These are phyloP conservation scores for Eretmochelys imbricata DNA, from an alignment of 2,113 vertebrate genomes.

Conservation along the genomic window DNA sequence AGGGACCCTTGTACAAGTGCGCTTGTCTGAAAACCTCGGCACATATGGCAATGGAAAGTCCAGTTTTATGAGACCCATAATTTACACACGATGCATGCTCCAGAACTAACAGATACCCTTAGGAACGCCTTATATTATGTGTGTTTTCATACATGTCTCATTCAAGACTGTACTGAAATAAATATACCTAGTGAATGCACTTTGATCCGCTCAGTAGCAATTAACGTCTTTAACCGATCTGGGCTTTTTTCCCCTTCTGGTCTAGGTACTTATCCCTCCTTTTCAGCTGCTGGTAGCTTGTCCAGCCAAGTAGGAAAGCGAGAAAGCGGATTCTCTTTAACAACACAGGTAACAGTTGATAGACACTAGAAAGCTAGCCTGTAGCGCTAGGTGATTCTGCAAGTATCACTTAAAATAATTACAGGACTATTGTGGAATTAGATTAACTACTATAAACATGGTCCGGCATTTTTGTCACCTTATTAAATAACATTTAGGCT, in stretches of 20 bases:
- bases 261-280: conserved; percentile 29
- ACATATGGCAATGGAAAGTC: not conserved
- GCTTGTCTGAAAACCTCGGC: not conserved
- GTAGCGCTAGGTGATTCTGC: not conserved
- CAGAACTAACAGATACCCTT: not conserved
- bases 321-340: not conserved
- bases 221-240: conserved; percentile 59
- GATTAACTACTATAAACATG: not conserved
- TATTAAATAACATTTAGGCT: not conserved
- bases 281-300: conserved; percentile 25
- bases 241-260: conserved; percentile 42
- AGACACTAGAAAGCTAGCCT: not conserved
- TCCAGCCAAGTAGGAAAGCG: not conserved
- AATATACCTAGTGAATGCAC: conserved; percentile 42
- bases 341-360: not conserved
- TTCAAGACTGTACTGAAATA: conserved; percentile 47
- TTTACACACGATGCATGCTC: not conserved
- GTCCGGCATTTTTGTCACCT: not conserved
- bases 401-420: not conserved
- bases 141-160: conserved; percentile 42
- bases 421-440: not conserved
- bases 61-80: not conserved
- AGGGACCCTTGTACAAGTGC: not conserved
- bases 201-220: conserved; percentile 53
- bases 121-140: conserved; percentile 26